Conservation (phyloP, 2,888 invertebrate genomes). For the Andrena camellia region DNA sequence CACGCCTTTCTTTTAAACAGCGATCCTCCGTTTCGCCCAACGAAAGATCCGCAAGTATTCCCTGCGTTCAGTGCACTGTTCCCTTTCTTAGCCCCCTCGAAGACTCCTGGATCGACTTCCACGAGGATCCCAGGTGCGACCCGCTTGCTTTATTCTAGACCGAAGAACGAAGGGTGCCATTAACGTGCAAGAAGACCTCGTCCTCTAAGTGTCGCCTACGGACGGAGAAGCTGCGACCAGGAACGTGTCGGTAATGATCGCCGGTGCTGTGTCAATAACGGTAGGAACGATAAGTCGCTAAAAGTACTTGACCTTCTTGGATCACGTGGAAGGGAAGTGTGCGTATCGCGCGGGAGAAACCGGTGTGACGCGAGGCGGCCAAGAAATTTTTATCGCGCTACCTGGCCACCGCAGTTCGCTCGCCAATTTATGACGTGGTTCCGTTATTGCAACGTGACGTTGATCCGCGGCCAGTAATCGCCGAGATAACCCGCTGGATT, state of each 20-base stretch:
- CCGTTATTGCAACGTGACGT: slow-evolving; percentile 64
- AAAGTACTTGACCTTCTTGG: slow-evolving; percentile 53
- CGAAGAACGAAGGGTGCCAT: slow-evolving; percentile 42
- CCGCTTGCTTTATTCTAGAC: slow-evolving; percentile 20
- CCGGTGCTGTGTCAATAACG: slow-evolving; percentile 17
- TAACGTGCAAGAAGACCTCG: slow-evolving; percentile 2
- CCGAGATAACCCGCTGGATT: slow-evolving; percentile 42
- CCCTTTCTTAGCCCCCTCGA: neutral
- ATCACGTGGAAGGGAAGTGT: slow-evolving; percentile 39
- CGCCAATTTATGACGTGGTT: slow-evolving; percentile 64
- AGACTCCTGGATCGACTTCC: neutral
- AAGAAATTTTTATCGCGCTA: slow-evolving; percentile 54
- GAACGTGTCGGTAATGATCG: slow-evolving; percentile 13
- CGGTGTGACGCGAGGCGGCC: slow-evolving; percentile 42
- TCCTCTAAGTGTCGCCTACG: neutral
- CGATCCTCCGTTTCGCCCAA: neutral
- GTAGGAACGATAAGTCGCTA: slow-evolving; percentile 19
- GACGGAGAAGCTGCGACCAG: neutral
- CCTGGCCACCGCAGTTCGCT: slow-evolving; percentile 25
- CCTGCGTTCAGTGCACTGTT: neutral
- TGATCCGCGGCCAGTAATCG: slow-evolving; percentile 33
- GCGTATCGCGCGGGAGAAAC: slow-evolving; percentile 40
- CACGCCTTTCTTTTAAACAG: neutral
- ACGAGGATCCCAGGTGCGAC: neutral
- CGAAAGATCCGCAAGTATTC: neutral